These are phyloP conservation scores for Tragulus kanchil DNA, from an alignment of 2,113 vertebrate species.

Conservation along the genomic window DNA sequence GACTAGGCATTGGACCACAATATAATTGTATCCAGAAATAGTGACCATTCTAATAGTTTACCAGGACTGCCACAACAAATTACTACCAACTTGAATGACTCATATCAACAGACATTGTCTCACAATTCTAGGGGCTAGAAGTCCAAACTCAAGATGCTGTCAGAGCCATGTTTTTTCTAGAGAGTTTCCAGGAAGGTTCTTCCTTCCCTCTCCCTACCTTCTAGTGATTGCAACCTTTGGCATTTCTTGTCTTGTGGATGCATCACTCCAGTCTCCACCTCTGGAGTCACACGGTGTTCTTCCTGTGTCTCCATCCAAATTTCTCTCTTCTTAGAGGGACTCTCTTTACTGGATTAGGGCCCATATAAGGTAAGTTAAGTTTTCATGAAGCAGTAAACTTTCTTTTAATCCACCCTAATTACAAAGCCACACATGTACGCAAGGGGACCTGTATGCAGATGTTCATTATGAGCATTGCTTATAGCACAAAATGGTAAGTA, in stretches of 20 bases:
- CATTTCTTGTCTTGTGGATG: not conserved
- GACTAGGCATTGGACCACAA: not conserved
- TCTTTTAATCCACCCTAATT: not conserved
- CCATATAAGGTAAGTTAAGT: not conserved
- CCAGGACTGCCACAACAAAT: not conserved
- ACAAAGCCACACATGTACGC: not conserved
- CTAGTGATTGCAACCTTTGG: not conserved
- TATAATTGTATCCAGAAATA: constrained; percentile 7
- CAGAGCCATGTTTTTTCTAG: not conserved
- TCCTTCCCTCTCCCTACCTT: not conserved
- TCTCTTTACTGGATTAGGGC: not conserved
- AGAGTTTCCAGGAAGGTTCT: fast-evolving
- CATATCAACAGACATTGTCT: not conserved
- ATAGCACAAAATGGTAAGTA: not conserved
- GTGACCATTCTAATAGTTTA: not conserved
- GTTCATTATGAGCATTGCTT: not conserved
- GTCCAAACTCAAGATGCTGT: not conserved
- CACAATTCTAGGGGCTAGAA: not conserved
- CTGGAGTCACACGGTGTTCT: not conserved
- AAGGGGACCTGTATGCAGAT: not conserved
- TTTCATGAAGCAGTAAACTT: not conserved
- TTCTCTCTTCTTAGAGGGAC: not conserved
- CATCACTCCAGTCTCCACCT: not conserved
- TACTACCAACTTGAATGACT: not conserved
- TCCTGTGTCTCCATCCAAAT: not conserved